Conservation (phyloP, 2,113 vertebrate genomes). For the Menidia beryllina region DNA sequence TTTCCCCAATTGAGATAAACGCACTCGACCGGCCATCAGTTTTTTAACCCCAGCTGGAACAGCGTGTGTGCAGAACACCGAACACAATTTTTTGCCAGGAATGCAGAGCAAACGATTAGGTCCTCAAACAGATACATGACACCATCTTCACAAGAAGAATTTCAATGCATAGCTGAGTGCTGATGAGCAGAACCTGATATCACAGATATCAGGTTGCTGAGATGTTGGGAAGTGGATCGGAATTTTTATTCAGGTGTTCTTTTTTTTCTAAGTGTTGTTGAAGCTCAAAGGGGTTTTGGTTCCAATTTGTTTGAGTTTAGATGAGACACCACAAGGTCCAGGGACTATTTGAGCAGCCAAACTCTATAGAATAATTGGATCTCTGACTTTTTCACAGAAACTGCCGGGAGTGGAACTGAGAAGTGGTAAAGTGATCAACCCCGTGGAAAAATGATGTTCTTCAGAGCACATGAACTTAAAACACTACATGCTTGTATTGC, state of each 20-base stretch:
- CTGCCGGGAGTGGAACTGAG: not conserved
- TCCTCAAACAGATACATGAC: constrained; percentile 1
- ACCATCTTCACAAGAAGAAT: not conserved
- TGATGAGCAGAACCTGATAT: too few species aligned
- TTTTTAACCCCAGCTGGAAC: constrained; percentile 51
- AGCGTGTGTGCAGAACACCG: constrained; percentile 12
- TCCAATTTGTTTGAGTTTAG: too few species aligned
- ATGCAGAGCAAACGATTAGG: constrained; percentile 25
- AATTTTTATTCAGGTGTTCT: too few species aligned
- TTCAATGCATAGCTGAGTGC: too few species aligned
- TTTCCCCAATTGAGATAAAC: constrained; percentile 73
- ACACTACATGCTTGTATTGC: not conserved
- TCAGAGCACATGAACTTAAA: not conserved
- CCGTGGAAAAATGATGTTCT: not conserved
- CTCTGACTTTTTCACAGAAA: too few species aligned
- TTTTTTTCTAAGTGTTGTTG: too few species aligned
- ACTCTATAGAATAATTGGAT: too few species aligned
- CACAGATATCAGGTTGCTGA: too few species aligned
- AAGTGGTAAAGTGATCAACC: not conserved
- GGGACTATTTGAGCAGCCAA: too few species aligned
- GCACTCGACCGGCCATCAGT: constrained; percentile 57
- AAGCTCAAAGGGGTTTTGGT: too few species aligned
- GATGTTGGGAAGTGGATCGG: too few species aligned
- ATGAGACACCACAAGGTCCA: too few species aligned
- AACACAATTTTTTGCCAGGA: constrained; percentile 38